Percentiles rank a stretch among this genome's conserved stretches.
Evolutionary conservation across 2,797 vertebrate species (phyloP).

Genomic region (Tolypeutes matacus): DNA sequence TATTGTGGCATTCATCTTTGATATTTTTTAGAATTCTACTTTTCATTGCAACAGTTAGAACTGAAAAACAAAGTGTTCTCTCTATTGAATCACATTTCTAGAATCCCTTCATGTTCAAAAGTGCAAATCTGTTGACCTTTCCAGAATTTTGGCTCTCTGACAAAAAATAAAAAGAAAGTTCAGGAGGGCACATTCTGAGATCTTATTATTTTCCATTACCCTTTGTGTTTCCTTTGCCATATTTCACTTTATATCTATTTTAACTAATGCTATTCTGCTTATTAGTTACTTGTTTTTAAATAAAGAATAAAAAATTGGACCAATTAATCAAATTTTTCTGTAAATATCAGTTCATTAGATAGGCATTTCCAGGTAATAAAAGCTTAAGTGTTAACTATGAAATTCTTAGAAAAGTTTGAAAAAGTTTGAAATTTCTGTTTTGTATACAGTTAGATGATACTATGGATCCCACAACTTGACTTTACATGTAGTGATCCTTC

Average conservation of each 20-base stretch:
- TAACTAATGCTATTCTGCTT: not conserved
- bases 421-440: not conserved
- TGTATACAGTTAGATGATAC: not conserved
- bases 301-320: not conserved
- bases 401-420: constrained; percentile 10
- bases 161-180: not conserved
- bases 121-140: constrained; percentile 19
- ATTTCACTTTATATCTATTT: constrained; percentile 27
- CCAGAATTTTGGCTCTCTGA: constrained; percentile 42
- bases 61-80: constrained; percentile 42
- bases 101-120: constrained; percentile 69
- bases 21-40: not conserved
- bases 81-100: constrained; percentile 58
- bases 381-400: constrained; percentile 10
- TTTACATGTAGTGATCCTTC: not conserved
- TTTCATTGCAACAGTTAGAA: not conserved
- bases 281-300: constrained; percentile 40
- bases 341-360: constrained; percentile 12
- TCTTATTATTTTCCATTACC: not conserved
- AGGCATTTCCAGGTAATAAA: not conserved
- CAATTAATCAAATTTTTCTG: constrained; percentile 33
- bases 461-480: not conserved
- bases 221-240: constrained; percentile 20
- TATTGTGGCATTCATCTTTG: not conserved
- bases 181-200: not conserved